Evolutionary conservation across 2,797 vertebrate genomes (phyloP).

Genomic region (Chelmon rostratus): DNA sequence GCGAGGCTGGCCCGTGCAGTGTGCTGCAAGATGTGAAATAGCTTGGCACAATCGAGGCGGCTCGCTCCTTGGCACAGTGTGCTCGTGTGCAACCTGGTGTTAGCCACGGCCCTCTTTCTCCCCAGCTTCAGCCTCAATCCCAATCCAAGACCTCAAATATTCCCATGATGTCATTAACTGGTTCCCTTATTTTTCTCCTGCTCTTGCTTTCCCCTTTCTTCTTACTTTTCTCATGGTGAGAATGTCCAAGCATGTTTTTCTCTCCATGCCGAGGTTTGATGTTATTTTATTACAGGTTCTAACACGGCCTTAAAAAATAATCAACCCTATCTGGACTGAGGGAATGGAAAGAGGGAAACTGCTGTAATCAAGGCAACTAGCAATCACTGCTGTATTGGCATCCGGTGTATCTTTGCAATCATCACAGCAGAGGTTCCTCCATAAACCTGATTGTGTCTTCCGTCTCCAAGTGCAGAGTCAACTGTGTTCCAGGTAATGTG

Average conservation of each 20-base stretch:
- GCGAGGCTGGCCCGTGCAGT: slow-evolving; percentile 44
- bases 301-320: slow-evolving; percentile 13
- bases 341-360: slow-evolving; percentile 44
- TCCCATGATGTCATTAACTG: slow-evolving; percentile 35
- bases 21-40: slow-evolving; percentile 75
- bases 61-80: slow-evolving; percentile 63
- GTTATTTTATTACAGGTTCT: slow-evolving; percentile 3
- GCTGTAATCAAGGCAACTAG: slow-evolving; percentile 68
- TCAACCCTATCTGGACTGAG: slow-evolving; percentile 30
- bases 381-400: slow-evolving; percentile 55
- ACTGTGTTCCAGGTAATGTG: slow-evolving; percentile 27
- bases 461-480: slow-evolving; percentile 52
- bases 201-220: slow-evolving; percentile 7
- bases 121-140: slow-evolving; percentile 18
- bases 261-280: neutral
- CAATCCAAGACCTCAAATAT: slow-evolving; percentile 36
- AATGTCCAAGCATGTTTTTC: neutral
- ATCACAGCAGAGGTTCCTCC: slow-evolving; percentile 56
- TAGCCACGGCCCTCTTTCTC: slow-evolving; percentile 11
- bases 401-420: slow-evolving; percentile 70
- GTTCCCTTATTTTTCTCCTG: neutral
- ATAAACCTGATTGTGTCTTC: slow-evolving; percentile 65
- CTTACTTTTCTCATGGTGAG: neutral
- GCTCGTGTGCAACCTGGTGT: slow-evolving; percentile 36
- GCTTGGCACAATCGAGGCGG: slow-evolving; percentile 55